Base-by-base conservation (phyloP, 2,888 invertebrate genomes). In the Geotrupes spiniger region DNA sequence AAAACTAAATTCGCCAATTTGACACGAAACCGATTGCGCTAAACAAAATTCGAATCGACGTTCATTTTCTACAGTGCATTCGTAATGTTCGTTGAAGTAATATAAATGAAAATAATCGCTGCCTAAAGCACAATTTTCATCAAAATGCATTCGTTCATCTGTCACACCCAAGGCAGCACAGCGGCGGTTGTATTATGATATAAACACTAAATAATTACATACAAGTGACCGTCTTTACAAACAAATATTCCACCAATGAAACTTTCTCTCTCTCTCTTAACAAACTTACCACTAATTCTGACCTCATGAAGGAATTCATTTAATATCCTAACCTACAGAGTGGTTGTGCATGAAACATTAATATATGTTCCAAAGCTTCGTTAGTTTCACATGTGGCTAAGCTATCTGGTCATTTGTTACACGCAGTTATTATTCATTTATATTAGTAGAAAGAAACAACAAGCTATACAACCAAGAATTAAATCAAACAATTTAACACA, bases 351-450 rank as follows among this genome's bases (percentile, higher is more conserved):
- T 27, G 57, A 55, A 55, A 52, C 51, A 29, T 21, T 21, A 21
- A 21, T 6, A 6, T 33, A 17, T 42, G 52, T 59, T 51, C 53
- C 54, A 52, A 62, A 60, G 58, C 59, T 61, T 57, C 49, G 25
- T 53, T 53, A 57, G 58, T 56, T 61, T 59, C 63, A 62, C 63
- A 61, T 56, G 61, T 62, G 62, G 63, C 56, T 56, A 69, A 69
- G 68, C 70, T 69, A 68, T 67, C 69, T 70, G 68, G 68, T 70
- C 68, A 61, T 63, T 36, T 42, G 33, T 42, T 42, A 15, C 11
- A 42, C 29, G 10, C 42, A 33, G 12, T 36, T 45, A 41, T 44
- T 48, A 43, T 49, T 16, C 17, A 43, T 48, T 42, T 9, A 25
- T 40, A 14, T 40, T 33, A 33, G 14, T 33, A 33, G 3, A 33